Evolutionary conservation across 2,888 invertebrate genomes (phyloP), one percentile per base, ranked within the genome.

Genomic region (Leptopilina syphax): DNA sequence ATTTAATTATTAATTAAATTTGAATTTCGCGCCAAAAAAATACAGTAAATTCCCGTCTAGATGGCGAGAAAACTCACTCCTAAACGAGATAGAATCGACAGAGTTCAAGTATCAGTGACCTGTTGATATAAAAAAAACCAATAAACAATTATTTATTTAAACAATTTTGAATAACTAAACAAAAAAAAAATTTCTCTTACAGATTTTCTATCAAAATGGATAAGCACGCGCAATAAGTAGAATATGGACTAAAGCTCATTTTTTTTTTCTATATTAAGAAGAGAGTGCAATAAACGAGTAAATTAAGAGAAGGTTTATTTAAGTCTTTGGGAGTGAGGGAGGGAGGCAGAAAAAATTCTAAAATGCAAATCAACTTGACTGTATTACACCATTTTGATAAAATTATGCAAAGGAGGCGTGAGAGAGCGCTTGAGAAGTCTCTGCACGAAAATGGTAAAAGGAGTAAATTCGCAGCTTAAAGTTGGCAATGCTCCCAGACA

Each of bases 401-500:
- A 77, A 77, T 77, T 77, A 77, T 77, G 67, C 77, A 77, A 77
- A 77, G 66, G 27, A 67, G 57, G 66, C 66, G 67, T 54, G 34
- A 34, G 70, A 70, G 70, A 70, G 54, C 70, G 27, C 54, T 70
- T 70, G 13, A 54, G 13, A 70, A 70, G 70, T 70, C 70, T 70
- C 70, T 70, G 70, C 54, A 70, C 70, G 70, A 70, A 47, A 70
- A 24, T 6, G 54, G 54, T 27, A 67, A 80, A 78, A 79, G 80
- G 76, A 80, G 80, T 80, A 77, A 79, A 78, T 81, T 81, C 70
- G 70, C 76, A 73, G 79, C 77, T 77, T 82, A 78, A 78, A 82
- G 79, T 82, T 82, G 80, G 80, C 82, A 82, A 34, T 41, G 80
- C 77, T 82, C 77, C 80, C 76, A 79, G 68, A 54, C 70, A 27